Evolutionary conservation across 2,113 vertebrate genomes (phyloP).

Genomic region (Lonchura striata): DNA sequence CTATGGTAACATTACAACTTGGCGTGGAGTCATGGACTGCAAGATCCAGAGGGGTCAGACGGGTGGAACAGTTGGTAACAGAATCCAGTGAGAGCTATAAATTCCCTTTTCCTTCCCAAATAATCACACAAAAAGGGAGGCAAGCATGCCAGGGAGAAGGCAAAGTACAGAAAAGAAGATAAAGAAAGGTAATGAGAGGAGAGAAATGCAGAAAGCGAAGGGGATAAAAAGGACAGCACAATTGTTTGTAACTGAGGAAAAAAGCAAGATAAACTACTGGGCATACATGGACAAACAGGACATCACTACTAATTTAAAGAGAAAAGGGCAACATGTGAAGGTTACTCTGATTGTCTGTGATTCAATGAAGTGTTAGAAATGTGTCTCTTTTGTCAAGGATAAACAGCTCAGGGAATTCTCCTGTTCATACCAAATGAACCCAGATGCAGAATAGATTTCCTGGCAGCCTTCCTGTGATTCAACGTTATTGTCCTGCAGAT

Average conservation of each 20-base stretch:
- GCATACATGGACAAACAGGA: slow-evolving; percentile 17
- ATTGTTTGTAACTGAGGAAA: slow-evolving; percentile 8
- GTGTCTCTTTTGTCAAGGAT: slow-evolving; percentile 25
- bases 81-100: slow-evolving; percentile 39
- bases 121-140: not conserved
- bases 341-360: slow-evolving; percentile 30
- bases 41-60: slow-evolving; percentile 48
- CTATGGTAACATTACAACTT: slow-evolving; percentile 39
- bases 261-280: slow-evolving; percentile 18
- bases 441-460: slow-evolving; percentile 3
- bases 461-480: not conserved
- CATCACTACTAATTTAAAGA: slow-evolving; percentile 34
- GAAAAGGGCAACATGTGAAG: slow-evolving; percentile 42
- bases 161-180: not conserved
- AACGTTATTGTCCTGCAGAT: not conserved
- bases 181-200: not conserved
- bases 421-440: not conserved
- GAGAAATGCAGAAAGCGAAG: not conserved
- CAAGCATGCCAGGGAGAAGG: not conserved
- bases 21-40: not conserved
- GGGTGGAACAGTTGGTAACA: slow-evolving; percentile 57
- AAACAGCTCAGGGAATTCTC: slow-evolving; percentile 22
- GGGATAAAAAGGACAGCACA: not conserved
- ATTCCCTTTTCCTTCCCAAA: slow-evolving; percentile 14
- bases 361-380: slow-evolving; percentile 35